Conservation (phyloP, 2,113 vertebrate species). For the Pica pica region DNA sequence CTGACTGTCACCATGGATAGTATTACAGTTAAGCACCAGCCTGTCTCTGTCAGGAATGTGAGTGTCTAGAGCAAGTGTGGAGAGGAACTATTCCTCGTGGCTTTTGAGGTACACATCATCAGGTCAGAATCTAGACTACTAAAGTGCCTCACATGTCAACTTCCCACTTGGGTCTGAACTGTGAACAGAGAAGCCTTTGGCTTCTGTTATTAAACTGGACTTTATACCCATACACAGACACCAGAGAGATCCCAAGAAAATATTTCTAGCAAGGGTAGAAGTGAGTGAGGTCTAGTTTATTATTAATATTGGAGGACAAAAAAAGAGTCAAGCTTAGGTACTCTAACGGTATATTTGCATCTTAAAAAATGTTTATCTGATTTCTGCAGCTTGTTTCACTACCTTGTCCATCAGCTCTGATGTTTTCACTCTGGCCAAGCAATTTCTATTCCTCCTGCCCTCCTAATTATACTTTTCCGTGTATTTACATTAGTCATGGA, state of each 20-base stretch:
- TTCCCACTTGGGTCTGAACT: background rate
- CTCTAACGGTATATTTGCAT: background rate
- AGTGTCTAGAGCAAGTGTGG: background rate
- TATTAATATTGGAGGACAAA: background rate
- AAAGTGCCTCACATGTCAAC: background rate
- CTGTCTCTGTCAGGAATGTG: background rate
- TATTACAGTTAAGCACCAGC: background rate
- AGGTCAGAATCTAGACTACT: background rate
- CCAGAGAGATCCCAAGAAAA: background rate
- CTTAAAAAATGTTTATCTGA: background rate
- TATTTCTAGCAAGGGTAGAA: background rate
- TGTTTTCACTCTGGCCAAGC: background rate
- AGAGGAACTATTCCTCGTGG: background rate
- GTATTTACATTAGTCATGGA: background rate
- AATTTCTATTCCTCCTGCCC: background rate
- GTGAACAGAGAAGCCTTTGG: background rate
- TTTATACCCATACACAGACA: background rate
- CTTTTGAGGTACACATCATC: background rate
- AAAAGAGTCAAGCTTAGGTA: background rate
- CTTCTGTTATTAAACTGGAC: background rate
- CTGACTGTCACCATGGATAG: slow-evolving; percentile 1
- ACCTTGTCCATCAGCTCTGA: background rate
- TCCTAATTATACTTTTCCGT: background rate
- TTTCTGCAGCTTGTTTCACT: background rate
- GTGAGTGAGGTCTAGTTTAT: background rate